Percentiles rank a stretch among this genome's conserved stretches.
These are phyloP conservation scores for Adelges cooleyi DNA, from an alignment of 1,140 invertebrate species.

Conservation along the genomic window DNA sequence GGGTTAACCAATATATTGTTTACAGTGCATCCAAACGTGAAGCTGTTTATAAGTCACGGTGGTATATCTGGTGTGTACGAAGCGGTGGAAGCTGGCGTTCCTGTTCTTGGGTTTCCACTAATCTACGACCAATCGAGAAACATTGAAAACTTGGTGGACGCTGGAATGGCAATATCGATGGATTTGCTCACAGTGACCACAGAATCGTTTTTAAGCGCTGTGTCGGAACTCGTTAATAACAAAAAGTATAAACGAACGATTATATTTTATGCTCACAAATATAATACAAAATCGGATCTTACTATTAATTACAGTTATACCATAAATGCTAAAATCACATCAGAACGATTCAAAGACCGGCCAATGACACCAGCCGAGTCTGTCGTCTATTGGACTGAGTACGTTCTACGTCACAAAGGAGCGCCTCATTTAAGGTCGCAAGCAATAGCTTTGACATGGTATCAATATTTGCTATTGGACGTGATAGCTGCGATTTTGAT, in stretches of 20 bases:
- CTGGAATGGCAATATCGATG: slow-evolving; percentile 36
- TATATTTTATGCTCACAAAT: neutral
- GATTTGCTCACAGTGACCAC: slow-evolving; percentile 37
- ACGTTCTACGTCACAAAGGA: slow-evolving; percentile 40
- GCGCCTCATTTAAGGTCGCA: slow-evolving; percentile 30
- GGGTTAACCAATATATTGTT: no score
- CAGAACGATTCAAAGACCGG: slow-evolving; percentile 27
- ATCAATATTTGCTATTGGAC: slow-evolving; percentile 31
- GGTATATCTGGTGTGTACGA: slow-evolving; percentile 58
- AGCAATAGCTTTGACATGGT: slow-evolving; percentile 18
- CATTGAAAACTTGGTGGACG: slow-evolving; percentile 33
- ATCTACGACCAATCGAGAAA: slow-evolving; percentile 49
- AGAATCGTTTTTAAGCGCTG: neutral
- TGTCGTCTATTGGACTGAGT: slow-evolving; percentile 49
- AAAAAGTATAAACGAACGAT: neutral
- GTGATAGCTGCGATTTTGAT: neutral
- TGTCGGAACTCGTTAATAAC: neutral
- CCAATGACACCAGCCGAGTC: slow-evolving; percentile 43
- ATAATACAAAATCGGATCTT: slow-evolving; percentile 26
- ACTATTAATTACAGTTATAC: slow-evolving; percentile 21
- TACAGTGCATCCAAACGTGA: slow-evolving; percentile 55
- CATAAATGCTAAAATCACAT: slow-evolving; percentile 22
- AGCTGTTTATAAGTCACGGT: slow-evolving; percentile 56
- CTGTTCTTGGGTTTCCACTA: slow-evolving; percentile 54
- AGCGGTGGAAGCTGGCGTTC: slow-evolving; percentile 55